These are phyloP conservation scores for Leucosticte australis DNA, from an alignment of 2,113 vertebrate genomes.

Conservation along the genomic window DNA sequence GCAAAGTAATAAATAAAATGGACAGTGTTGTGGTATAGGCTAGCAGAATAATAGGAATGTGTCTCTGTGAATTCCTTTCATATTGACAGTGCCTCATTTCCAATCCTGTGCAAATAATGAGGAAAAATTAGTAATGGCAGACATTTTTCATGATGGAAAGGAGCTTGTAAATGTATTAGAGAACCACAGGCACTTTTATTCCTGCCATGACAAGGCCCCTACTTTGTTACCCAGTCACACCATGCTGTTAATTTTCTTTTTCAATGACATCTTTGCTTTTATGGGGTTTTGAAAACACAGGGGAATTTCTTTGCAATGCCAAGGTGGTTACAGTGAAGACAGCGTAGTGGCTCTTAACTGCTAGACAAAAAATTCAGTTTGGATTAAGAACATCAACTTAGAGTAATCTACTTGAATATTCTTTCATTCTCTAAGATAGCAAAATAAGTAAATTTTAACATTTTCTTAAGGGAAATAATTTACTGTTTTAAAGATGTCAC, in stretches of 20 bases:
- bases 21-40: background rate
- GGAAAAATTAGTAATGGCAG: background rate
- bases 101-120: background rate
- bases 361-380: background rate
- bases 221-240: background rate
- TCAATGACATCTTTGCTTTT: background rate
- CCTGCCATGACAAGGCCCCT: background rate
- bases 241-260: background rate
- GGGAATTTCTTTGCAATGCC: background rate
- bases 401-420: background rate
- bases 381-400: background rate
- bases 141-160: background rate
- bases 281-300: background rate
- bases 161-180: background rate
- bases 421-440: background rate
- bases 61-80: background rate
- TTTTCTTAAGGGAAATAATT: background rate
- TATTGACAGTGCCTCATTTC: background rate
- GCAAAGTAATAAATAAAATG: slow-evolving; percentile 19
- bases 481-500: background rate
- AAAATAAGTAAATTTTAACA: background rate
- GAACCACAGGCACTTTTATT: background rate
- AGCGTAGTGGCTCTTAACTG: background rate
- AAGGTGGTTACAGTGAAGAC: background rate
- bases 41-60: background rate